Percentiles rank a stretch among this genome's conserved stretches.
Conservation (phyloP, 35 echinoderm and acorn worm genomes). For the Apostichopus californicus region DNA sequence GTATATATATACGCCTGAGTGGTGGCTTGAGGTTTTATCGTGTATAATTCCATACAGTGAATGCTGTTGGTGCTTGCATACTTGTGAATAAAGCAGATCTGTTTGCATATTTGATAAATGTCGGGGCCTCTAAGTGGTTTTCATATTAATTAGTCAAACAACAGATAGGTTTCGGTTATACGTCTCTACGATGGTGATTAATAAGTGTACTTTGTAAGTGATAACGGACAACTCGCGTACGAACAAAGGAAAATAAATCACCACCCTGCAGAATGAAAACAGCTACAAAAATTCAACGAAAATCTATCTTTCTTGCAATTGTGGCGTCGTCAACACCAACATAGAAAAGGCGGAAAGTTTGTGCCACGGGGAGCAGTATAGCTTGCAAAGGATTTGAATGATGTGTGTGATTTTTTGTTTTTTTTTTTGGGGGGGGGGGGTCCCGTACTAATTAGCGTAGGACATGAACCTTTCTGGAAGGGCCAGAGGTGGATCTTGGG, state of each 20-base stretch:
- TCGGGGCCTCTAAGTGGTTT: constrained; percentile 11
- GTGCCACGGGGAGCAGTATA: background rate
- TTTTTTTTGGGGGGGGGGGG: too few relatives aligned
- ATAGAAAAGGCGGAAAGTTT: background rate
- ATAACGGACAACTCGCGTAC: background rate
- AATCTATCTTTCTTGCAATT: background rate
- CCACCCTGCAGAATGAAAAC: background rate
- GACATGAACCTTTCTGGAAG: background rate
- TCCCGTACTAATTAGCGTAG: background rate
- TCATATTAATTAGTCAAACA: constrained; percentile 21
- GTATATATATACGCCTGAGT: too few relatives aligned
- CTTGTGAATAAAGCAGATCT: background rate
- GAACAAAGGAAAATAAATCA: constrained; percentile 14
- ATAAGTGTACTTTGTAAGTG: background rate
- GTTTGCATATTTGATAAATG: constrained; percentile 7
- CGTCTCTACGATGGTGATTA: background rate
- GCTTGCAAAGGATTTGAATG: background rate
- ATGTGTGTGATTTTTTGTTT: background rate
- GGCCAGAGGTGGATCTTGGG: too few relatives aligned
- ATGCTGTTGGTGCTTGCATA: background rate
- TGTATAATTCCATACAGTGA: background rate
- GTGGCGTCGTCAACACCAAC: background rate
- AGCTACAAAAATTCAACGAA: too few relatives aligned
- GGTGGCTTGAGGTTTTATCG: too few relatives aligned
- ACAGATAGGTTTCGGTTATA: background rate